These are phyloP conservation scores for Cervus canadensis DNA, from an alignment of 2,113 vertebrate species.

Conservation along the genomic window DNA sequence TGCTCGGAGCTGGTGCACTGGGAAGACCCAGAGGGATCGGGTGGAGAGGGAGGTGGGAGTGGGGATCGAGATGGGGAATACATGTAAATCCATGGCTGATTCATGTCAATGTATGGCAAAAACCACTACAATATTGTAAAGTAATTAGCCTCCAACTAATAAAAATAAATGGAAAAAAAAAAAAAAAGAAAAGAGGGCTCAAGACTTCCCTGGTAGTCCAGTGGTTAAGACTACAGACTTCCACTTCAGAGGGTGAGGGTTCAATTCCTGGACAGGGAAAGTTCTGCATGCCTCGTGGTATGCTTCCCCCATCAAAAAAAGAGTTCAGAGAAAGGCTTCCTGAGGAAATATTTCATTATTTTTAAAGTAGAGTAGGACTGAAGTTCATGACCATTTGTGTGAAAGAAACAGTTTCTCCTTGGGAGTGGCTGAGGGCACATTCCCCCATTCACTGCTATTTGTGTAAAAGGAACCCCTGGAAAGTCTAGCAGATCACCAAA, in stretches of 20 bases:
- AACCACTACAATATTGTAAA: too few relatives aligned
- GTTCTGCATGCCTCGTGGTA: background rate
- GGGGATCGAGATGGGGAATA: too few relatives aligned
- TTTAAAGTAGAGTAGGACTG: background rate
- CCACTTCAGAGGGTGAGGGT: background rate
- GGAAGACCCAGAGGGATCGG: too few relatives aligned
- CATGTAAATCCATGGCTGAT: too few relatives aligned
- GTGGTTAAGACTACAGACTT: background rate
- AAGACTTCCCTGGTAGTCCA: background rate
- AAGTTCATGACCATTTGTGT: background rate
- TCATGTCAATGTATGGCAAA: too few relatives aligned
- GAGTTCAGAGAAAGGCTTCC: background rate
- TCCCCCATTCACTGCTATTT: background rate
- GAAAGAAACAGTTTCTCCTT: background rate
- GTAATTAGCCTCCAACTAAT: too few relatives aligned
- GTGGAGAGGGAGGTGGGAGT: too few relatives aligned
- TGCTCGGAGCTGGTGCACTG: too few relatives aligned
- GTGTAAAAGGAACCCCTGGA: background rate
- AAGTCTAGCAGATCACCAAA: background rate
- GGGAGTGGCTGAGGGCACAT: background rate
- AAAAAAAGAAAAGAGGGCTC: background rate
- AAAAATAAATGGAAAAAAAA: too few relatives aligned
- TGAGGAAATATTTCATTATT: background rate
- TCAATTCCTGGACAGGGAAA: background rate
- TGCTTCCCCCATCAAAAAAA: background rate